Evolutionary conservation across 2,888 invertebrate species (phyloP), one percentile per base, ranked within the genome.

Genomic region (Trissoscelio sp.): DNA sequence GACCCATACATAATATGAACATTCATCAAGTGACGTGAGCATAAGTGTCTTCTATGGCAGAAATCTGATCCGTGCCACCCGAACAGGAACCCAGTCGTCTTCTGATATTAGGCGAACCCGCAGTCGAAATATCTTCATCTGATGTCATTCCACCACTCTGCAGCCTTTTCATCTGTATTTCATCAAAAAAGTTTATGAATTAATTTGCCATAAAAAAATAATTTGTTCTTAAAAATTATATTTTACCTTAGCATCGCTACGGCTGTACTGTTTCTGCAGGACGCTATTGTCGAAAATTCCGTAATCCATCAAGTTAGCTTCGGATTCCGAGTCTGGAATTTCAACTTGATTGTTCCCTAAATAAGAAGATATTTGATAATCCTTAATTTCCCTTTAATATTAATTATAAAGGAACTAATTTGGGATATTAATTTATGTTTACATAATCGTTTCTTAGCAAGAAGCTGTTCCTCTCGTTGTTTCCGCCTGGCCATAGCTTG

Each of bases 401-500:
- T 3, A 51, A 55, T 12, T 3, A 22, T 46, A 37, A 42, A 46
- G 42, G 3, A 9, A 62, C 11, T 34, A 62, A 11, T 4, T 6
- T 44, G 92, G 88, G n/a, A n/a, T n/a, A n/a, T n/a, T n/a, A n/a
- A n/a, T n/a, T n/a, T n/a, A n/a, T n/a, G n/a, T n/a, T n/a, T 91
- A 95, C 95, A 91, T 88, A 94, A 93, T 88, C 93, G 93, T 81
- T 94, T 92, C 87, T 93, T 93, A 37, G 93, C 93, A 37, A 94
- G 94, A 46, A 95, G 87, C 85, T 95, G 94, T 89, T 96, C 95
- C 88, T 96, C 96, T 16, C 96, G 92, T 85, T 97, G 94, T 70
- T 94, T 95, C 48, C 95, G 93, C 58, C 97, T 92, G 0, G 96
- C 94, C 58, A 95, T 95, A 0, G 97, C 96, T 90, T 97, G 97